Evolutionary conservation across 2,888 invertebrate species (phyloP).

Genomic region (Papilio protenor): DNA sequence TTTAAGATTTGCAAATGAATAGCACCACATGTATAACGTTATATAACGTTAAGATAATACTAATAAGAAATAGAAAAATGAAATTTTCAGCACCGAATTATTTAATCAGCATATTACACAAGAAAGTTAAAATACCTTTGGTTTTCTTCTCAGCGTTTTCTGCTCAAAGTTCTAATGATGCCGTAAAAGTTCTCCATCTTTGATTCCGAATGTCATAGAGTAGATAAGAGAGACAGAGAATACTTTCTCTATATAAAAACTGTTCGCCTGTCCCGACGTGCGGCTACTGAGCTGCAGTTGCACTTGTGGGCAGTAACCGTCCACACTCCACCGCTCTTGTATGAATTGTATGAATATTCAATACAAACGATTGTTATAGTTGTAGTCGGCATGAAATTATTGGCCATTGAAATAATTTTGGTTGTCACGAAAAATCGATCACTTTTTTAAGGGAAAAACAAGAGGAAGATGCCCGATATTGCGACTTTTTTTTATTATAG

Average conservation of each 20-base stretch:
- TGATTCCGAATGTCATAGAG: background rate
- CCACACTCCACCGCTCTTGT: constrained; percentile 51
- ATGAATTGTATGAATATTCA: constrained; percentile 78
- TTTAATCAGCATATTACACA: background rate
- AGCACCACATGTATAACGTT: background rate
- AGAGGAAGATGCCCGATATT: too few relatives aligned
- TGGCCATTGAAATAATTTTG: background rate
- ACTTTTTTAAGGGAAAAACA: too few relatives aligned
- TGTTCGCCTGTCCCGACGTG: constrained; percentile 10
- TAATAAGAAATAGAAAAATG: background rate
- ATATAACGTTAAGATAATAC: too few relatives aligned
- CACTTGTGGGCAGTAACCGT: constrained; percentile 62
- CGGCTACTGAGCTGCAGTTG: constrained; percentile 70
- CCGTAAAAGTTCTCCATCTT: constrained; percentile 78
- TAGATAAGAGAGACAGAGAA: background rate
- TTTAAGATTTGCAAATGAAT: background rate
- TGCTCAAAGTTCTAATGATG: constrained; percentile 75
- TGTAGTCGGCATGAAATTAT: constrained; percentile 48
- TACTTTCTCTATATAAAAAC: constrained; percentile 37
- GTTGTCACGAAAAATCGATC: background rate
- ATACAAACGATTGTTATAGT: constrained; percentile 68
- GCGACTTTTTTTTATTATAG: too few relatives aligned
- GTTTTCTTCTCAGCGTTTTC: constrained; percentile 78
- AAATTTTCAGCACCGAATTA: background rate
- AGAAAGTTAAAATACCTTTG: constrained; percentile 63